phyloP scores from a whole-genome alignment of 2,797 vertebrate species.

The Steatocranus sp. region DNA sequence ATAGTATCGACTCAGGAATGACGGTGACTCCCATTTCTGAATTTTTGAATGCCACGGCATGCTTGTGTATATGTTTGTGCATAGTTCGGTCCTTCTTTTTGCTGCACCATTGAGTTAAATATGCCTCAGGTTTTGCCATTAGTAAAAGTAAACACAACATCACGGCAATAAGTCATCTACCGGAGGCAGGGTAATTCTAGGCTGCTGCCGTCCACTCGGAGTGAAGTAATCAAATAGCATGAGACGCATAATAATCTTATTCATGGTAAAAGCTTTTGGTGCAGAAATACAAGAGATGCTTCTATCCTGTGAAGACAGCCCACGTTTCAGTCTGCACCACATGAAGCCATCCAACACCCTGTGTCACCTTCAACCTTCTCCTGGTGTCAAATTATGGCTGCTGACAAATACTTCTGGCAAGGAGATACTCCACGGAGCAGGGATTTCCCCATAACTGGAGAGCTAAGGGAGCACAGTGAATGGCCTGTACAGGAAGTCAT shows the following conservation, averaged over 20 bases:
- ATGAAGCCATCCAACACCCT: constrained; percentile 46
- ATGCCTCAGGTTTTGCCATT: constrained; percentile 19
- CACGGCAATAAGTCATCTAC: constrained; percentile 4
- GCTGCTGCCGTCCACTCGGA: background rate
- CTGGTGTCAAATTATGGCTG: constrained; percentile 64
- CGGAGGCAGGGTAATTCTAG: background rate
- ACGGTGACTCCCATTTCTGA: constrained; percentile 53
- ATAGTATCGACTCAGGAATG: constrained; percentile 47
- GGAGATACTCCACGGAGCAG: constrained; percentile 57
- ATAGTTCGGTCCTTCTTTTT: background rate
- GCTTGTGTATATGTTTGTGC: background rate
- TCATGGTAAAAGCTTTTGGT: background rate
- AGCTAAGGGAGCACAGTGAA: constrained; percentile 26
- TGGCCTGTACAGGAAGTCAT: constrained; percentile 25
- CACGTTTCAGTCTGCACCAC: background rate
- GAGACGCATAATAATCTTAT: background rate
- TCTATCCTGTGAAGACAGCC: background rate
- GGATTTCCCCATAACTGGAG: constrained; percentile 67
- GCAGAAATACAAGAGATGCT: background rate
- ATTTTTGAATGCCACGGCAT: constrained; percentile 27
- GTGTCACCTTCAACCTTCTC: constrained; percentile 67
- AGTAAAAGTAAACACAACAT: constrained; percentile 33
- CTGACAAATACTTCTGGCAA: constrained; percentile 56
- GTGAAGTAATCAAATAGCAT: background rate
- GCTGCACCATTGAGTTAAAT: constrained; percentile 11